Conservation (phyloP, 2,113 vertebrate genomes). For the Halcyon senegalensis region DNA sequence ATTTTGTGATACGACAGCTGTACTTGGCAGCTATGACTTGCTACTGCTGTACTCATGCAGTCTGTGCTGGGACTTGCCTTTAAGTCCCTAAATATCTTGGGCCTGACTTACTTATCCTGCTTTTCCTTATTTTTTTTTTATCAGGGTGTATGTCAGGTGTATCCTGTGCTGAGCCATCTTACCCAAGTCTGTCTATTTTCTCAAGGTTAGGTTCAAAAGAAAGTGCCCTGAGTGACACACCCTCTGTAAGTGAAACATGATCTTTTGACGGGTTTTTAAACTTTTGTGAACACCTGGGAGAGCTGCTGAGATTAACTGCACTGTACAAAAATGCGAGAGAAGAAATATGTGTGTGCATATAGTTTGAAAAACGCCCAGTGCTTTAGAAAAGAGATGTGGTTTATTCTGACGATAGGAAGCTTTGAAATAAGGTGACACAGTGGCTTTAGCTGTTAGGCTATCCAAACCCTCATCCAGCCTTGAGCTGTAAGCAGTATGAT, state of each 20-base stretch:
- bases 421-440: neutral
- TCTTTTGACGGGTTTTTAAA: neutral
- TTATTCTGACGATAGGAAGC: neutral
- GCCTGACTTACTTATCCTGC: neutral
- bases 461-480: neutral
- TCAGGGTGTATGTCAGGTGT: neutral
- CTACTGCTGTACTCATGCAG: neutral
- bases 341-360: neutral
- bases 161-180: neutral
- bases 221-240: neutral
- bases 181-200: neutral
- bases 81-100: neutral
- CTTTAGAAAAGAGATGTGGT: neutral
- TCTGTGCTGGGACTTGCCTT: neutral
- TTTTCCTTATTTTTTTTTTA: neutral
- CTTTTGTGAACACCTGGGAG: neutral
- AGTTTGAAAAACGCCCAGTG: neutral
- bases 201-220: neutral
- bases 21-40: neutral
- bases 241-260: neutral
- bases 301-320: neutral
- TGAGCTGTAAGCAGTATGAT: fast-evolving
- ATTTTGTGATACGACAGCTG: neutral
- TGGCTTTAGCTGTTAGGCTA: neutral
- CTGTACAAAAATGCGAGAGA: neutral